Evolutionary conservation across 2,888 invertebrate genomes (phyloP), one percentile per base, ranked within the genome.

Genomic region (Augochlorella aurata): DNA sequence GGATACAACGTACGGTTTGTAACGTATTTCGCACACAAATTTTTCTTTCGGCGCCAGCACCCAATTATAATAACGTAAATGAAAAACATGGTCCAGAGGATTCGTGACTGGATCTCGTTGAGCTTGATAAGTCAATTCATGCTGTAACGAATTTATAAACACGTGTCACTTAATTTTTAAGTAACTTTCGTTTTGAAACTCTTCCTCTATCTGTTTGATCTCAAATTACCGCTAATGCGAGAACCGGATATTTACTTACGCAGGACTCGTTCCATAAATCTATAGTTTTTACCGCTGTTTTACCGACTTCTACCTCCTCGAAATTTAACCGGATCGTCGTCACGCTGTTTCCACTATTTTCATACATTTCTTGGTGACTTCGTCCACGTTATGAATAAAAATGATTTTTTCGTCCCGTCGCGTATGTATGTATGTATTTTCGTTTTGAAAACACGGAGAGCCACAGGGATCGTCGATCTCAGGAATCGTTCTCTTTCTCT

Each of bases 71-170:
- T 90, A 87, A 58, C 90, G 87, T 12, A 94, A 90, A 82, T 91
- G 87, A 79, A 94, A 94, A 12, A 91, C 92, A 49, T 91, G 87
- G 76, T 93, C 93, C 77, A 93, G 85, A 0, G 92, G 90, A 88
- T 93, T 93, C 5, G 90, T 91, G 47, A 81, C 80, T 10, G 90
- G 85, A 81, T 93, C 93, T 76, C 91, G 89, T 84, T 87, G 84
- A 72, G 88, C 88, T 63, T 87, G 85, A 76, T 92, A 92, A 7
- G 72, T 75, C 79, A 90, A 88, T 44, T 87, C 85, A 12, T 85
- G 83, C 92, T 92, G 52, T 8, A 74, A 74, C 0, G 9, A 50
- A 29, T 24, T 52, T 44, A 58, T 7, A 58, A 58, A 58, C 58
- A 24, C 29, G 29, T 2, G 24, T 8, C 16, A 24, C 24, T 24